These are phyloP conservation scores for Porites evermanni DNA, from an alignment of 92 coral and sea anemone species.

Conservation along the genomic window DNA sequence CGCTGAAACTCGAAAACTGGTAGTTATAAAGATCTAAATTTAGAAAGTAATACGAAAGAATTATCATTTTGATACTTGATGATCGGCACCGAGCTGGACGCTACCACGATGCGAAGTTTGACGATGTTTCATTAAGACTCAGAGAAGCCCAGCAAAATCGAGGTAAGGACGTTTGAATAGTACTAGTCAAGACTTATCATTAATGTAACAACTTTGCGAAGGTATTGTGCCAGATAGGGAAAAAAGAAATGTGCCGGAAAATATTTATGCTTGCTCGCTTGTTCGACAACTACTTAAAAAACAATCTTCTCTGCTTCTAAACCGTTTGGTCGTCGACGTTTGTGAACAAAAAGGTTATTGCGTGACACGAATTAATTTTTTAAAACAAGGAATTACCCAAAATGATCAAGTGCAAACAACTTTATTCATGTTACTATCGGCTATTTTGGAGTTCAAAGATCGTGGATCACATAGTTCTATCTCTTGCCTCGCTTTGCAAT, in stretches of 20 bases:
- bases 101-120: too few relatives aligned
- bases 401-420: neutral
- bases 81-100: too few relatives aligned
- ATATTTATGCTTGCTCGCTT: neutral
- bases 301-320: neutral
- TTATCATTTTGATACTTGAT: too few relatives aligned
- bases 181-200: too few relatives aligned
- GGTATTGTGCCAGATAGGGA: neutral
- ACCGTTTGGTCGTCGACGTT: neutral
- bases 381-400: neutral
- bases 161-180: neutral
- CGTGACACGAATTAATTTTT: neutral
- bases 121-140: too few relatives aligned
- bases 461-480: neutral
- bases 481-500: too few relatives aligned
- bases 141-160: neutral
- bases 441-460: neutral
- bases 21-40: too few relatives aligned
- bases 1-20: too few relatives aligned
- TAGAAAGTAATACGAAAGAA: too few relatives aligned
- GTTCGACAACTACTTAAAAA: neutral
- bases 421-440: neutral
- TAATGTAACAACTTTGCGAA: neutral
- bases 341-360: neutral
- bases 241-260: neutral